Evolutionary conservation across 2,888 invertebrate species (phyloP).

Genomic region (Leptopilina syphax): DNA sequence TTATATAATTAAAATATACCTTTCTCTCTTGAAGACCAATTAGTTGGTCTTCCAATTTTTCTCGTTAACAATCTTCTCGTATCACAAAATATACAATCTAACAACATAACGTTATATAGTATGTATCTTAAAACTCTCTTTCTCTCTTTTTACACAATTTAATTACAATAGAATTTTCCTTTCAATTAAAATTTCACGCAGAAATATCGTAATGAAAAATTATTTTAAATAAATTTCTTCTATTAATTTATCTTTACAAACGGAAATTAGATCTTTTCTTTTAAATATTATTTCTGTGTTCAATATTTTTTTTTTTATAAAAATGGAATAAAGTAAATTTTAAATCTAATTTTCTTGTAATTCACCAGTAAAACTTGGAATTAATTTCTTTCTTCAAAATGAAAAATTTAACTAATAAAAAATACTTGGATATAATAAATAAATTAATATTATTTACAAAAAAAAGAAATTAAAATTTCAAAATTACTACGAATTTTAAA

Average conservation of each 20-base stretch:
- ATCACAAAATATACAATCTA: slow-evolving; percentile 75
- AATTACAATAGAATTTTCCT: slow-evolving; percentile 51
- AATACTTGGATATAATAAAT: no score
- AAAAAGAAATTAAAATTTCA: no score
- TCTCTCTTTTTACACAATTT: slow-evolving; percentile 55
- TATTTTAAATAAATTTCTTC: slow-evolving; percentile 19
- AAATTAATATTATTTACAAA: no score
- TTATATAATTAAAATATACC: slow-evolving; percentile 45
- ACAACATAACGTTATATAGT: slow-evolving; percentile 65
- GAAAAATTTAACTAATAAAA: no score
- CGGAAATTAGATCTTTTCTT: slow-evolving; percentile 1
- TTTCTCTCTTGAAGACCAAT: slow-evolving; percentile 43
- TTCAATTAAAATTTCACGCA: slow-evolving; percentile 25
- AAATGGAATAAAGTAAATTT: slow-evolving; percentile 14
- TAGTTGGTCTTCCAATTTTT: slow-evolving; percentile 21
- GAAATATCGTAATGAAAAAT: slow-evolving; percentile 10
- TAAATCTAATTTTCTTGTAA: no score
- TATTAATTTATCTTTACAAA: slow-evolving; percentile 8
- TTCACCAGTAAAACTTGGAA: neutral
- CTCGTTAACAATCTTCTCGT: slow-evolving; percentile 56
- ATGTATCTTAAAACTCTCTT: slow-evolving; percentile 57
- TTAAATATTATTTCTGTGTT: slow-evolving; percentile 32
- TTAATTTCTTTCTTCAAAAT: no score
- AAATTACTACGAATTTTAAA: no score
- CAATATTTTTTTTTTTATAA: slow-evolving; percentile 15